Conservation (phyloP, 2,888 invertebrate genomes). For the Dasysyrphus albostriatus region DNA sequence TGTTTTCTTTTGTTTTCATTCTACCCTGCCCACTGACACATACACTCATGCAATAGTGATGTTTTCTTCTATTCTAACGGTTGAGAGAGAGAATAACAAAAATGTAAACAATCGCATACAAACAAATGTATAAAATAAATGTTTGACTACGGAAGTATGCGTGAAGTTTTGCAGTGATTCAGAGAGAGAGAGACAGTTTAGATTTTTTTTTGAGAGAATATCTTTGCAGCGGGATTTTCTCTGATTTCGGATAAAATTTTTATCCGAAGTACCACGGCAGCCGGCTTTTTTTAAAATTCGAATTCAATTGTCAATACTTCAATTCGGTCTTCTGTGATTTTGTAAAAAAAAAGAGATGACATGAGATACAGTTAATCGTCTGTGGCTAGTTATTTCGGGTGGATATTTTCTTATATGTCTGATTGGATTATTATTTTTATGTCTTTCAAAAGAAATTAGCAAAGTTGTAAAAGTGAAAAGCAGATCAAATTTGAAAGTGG, state of each 20-base stretch:
- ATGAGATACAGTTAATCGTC: not conserved
- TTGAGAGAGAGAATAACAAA: constrained; percentile 49
- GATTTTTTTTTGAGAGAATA: constrained; percentile 3
- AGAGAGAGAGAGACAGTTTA: constrained; percentile 4
- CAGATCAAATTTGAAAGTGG: too few relatives aligned
- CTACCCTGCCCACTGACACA: constrained; percentile 67
- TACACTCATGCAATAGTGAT: constrained; percentile 15
- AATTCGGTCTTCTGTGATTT: not conserved
- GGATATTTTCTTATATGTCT: too few relatives aligned
- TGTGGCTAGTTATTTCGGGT: not conserved
- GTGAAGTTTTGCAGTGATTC: constrained; percentile 1
- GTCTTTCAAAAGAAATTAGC: too few relatives aligned
- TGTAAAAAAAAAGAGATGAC: not conserved
- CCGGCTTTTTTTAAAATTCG: constrained; percentile 29
- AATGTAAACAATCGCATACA: constrained; percentile 66
- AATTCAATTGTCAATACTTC: not conserved
- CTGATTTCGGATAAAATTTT: constrained; percentile 53
- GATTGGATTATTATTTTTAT: too few relatives aligned
- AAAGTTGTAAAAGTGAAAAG: too few relatives aligned
- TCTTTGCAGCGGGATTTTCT: constrained; percentile 50
- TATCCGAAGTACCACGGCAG: constrained; percentile 32
- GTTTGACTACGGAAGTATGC: not conserved
- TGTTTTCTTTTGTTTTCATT: constrained; percentile 54
- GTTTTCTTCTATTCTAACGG: constrained; percentile 7
- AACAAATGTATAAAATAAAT: not conserved